Base-by-base conservation (phyloP, 2,888 invertebrate species). In the Drosophila cognata region DNA sequence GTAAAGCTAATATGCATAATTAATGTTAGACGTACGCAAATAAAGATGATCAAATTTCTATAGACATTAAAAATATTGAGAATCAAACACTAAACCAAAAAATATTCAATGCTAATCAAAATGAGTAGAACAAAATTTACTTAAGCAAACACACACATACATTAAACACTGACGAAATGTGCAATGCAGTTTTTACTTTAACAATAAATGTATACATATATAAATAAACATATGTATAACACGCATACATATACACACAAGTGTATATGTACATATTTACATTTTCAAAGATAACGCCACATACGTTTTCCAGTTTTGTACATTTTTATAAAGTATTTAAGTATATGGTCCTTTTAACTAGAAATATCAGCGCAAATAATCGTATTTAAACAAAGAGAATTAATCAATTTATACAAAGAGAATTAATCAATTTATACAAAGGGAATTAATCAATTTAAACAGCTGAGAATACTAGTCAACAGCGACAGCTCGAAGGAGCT, bases 111-210 rank as follows among this genome's bases (percentile, higher is more conserved):
- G 38, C 62, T 69, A 88, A 88, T 86, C 81, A 86, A 84, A 84
- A 82, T 28, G 50, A 31, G 31, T 56, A 68, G 69, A 53, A 8
- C 51, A 70, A 73, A 68, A 68, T 60, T 53, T 60, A 69, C 41
- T 55, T 43, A 43, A 48, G 55, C 18, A 58, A 46, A 62, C 52
- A 67, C 36, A 65, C 29, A 52, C 35, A 61, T 31, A 56, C 10
- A 71, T 38, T 60, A 60, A 73, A 77, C 64, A 65, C 72, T 66
- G 70, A 77, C 57, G 56, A 69, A 75, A 84, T 88, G 91, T 91
- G 91, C 91, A 91, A 91, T 90, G 90, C 87, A 88, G 89, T 79
- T 81, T 83, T 90, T 91, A 91, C 91, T 90, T 90, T 91, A 88
- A 69, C 56, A 63, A 77, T 57, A 74, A 36, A 74, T 28, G 35